Conservation (phyloP, 2,888 invertebrate genomes). For the Anodontia alba region DNA sequence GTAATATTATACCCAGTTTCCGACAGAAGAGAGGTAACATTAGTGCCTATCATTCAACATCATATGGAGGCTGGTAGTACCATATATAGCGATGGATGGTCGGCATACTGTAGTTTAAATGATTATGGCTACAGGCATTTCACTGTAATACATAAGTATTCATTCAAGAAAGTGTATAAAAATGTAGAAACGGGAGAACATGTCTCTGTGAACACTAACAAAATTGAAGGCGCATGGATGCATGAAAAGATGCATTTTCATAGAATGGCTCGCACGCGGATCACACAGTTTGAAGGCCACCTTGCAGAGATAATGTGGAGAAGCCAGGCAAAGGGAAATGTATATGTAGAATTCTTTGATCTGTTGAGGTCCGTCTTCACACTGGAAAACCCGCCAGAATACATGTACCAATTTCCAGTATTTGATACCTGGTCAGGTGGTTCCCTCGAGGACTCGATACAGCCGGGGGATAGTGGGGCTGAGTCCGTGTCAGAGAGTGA, state of each 20-base stretch:
- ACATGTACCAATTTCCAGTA: not conserved
- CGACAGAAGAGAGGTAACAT: slow-evolving; percentile 8
- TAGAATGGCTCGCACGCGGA: slow-evolving; percentile 5
- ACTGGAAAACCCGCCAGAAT: not conserved
- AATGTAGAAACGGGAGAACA: slow-evolving; percentile 26
- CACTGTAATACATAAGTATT: slow-evolving; percentile 25
- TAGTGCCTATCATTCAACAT: slow-evolving; percentile 16
- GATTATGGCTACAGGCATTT: slow-evolving; percentile 29
- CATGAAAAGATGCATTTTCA: slow-evolving; percentile 47
- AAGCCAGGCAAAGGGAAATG: slow-evolving; percentile 1
- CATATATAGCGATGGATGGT: slow-evolving; percentile 35
- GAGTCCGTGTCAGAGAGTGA: not conserved
- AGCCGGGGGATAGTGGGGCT: not conserved
- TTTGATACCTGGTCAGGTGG: not conserved
- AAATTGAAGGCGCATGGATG: slow-evolving; percentile 47
- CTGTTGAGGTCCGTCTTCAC: not conserved
- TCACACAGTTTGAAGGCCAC: slow-evolving; percentile 9
- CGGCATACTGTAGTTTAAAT: slow-evolving; percentile 23
- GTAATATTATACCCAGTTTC: slow-evolving; percentile 27
- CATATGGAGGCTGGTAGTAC: slow-evolving; percentile 22
- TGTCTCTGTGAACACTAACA: slow-evolving; percentile 19
- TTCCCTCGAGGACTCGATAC: not conserved
- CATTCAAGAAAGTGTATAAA: slow-evolving; percentile 26
- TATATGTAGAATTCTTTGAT: not conserved
- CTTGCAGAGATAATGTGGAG: slow-evolving; percentile 15